phyloP scores from a whole-genome alignment of 2,113 vertebrate genomes.

The Oxyura jamaicensis region DNA sequence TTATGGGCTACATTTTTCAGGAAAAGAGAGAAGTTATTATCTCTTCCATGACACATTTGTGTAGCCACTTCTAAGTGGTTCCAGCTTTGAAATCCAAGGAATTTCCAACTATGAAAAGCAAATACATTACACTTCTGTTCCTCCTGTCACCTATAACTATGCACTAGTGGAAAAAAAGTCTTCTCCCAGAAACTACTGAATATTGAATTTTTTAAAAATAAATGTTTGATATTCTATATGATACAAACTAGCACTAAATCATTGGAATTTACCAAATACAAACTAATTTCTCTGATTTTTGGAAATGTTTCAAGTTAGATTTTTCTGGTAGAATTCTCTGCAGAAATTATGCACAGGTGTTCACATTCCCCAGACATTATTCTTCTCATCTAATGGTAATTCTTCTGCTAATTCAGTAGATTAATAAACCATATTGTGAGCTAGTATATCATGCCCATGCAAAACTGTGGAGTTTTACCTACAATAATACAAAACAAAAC shows the following conservation, averaged over 20 bases:
- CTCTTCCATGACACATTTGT: slow-evolving; percentile 48
- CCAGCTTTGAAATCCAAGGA: slow-evolving; percentile 56
- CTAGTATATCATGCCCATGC: neutral
- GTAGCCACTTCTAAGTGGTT: slow-evolving; percentile 61
- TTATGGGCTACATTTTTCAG: slow-evolving; percentile 55
- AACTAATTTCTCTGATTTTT: neutral
- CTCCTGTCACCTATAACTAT: slow-evolving; percentile 17
- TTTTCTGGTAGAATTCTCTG: neutral
- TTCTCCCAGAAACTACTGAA: neutral
- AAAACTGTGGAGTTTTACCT: neutral
- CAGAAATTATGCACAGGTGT: neutral
- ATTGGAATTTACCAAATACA: neutral
- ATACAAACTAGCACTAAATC: neutral
- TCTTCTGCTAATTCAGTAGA: neutral
- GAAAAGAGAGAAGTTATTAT: slow-evolving; percentile 62
- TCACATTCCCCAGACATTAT: neutral
- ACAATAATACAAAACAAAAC: neutral
- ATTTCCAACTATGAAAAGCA: slow-evolving; percentile 30
- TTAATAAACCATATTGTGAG: neutral
- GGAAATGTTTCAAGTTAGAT: neutral
- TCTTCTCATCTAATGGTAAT: neutral
- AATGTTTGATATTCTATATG: neutral
- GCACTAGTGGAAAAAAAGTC: neutral
- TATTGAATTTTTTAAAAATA: neutral
- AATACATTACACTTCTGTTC: slow-evolving; percentile 12